phyloP scores from a whole-genome alignment of 2,888 invertebrate species.

The Conistra vaccinii region DNA sequence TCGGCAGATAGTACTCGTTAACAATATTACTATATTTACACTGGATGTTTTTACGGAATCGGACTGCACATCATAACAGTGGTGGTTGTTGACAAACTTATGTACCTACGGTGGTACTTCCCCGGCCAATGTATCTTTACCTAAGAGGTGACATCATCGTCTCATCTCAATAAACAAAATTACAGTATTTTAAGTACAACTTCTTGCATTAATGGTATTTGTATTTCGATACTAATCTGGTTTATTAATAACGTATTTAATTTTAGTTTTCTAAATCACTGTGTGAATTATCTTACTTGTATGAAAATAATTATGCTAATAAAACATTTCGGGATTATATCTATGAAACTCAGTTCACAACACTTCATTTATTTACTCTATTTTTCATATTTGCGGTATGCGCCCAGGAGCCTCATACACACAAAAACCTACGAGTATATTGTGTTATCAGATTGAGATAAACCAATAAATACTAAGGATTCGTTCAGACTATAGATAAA shows the following conservation, averaged over 20 bases:
- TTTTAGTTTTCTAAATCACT: neutral
- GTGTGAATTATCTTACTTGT: neutral
- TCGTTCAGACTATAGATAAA: neutral
- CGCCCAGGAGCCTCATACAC: neutral
- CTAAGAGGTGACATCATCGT: neutral
- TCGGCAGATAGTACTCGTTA: neutral
- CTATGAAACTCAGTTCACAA: neutral
- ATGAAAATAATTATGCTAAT: neutral
- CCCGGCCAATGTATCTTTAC: neutral
- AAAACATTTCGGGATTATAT: no score
- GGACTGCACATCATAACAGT: neutral
- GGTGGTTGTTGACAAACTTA: neutral
- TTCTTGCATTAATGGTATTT: neutral
- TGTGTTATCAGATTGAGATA: neutral
- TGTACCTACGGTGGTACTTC: neutral
- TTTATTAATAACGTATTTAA: neutral
- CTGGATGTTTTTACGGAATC: neutral
- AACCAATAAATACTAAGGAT: neutral
- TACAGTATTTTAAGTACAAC: neutral
- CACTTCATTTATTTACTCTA: no score
- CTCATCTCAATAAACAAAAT: neutral
- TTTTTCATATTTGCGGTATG: neutral
- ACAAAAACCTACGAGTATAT: neutral
- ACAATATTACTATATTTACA: neutral
- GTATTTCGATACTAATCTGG: neutral